These are phyloP conservation scores for Sarcophaga subvicina DNA, from an alignment of 2,888 invertebrate species.

Conservation along the genomic window DNA sequence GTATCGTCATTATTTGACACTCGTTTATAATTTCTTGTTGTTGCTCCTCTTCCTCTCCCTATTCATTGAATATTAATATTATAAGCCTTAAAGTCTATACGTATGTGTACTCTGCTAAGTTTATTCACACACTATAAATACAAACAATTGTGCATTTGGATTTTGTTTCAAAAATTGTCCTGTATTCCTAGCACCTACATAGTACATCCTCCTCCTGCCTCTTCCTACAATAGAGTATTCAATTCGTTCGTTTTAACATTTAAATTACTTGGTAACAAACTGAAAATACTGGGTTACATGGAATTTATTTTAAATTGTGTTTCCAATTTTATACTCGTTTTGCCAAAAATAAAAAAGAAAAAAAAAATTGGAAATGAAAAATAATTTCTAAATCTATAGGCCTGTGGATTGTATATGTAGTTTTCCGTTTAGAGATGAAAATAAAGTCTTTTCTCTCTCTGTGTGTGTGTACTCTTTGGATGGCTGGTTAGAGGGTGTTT, in stretches of 20 bases:
- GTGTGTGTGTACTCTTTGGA: neutral
- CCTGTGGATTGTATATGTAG: neutral
- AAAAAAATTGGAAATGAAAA: neutral
- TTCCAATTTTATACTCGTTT: neutral
- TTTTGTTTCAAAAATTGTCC: neutral
- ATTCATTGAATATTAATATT: constrained; percentile 39
- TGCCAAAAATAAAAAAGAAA: neutral
- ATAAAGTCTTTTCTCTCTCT: neutral
- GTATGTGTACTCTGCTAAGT: neutral
- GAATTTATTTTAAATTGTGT: neutral
- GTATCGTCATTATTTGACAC: too few relatives aligned
- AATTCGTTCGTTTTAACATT: constrained; percentile 10
- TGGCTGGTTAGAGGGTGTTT: neutral
- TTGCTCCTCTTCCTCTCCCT: neutral
- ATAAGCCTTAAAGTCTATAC: constrained; percentile 12
- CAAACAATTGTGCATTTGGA: neutral
- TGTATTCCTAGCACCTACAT: neutral
- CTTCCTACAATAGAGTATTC: neutral
- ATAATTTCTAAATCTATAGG: neutral
- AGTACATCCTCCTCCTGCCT: neutral
- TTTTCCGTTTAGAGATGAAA: neutral
- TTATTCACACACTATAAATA: constrained; percentile 17
- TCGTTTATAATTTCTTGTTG: constrained; percentile 22
- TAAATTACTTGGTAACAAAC: constrained; percentile 12
- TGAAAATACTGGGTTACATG: neutral